Conservation (phyloP, 2,888 invertebrate species). For the Charanyca ferruginea region DNA sequence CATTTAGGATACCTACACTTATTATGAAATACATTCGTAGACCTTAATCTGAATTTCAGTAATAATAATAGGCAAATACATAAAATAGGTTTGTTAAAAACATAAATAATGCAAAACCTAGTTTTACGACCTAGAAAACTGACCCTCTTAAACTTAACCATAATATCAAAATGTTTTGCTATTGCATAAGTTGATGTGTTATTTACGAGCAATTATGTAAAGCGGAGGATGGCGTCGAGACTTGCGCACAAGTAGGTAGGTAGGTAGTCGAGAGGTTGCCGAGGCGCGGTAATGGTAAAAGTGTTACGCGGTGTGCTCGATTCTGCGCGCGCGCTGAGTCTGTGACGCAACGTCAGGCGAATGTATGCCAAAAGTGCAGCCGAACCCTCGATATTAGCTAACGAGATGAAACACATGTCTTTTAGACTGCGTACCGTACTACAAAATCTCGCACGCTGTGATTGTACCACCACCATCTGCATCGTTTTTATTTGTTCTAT, state of each 20-base stretch:
- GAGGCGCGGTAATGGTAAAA: constrained; percentile 86
- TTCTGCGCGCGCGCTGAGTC: constrained; percentile 77
- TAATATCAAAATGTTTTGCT: constrained; percentile 84
- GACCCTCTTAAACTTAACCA: constrained; percentile 81
- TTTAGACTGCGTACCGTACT: constrained; percentile 30
- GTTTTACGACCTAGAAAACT: constrained; percentile 67
- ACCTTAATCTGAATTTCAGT: constrained; percentile 24
- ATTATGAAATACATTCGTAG: not conserved
- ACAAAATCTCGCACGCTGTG: constrained; percentile 38
- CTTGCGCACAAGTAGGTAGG: constrained; percentile 82
- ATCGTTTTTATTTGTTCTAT: too few species aligned
- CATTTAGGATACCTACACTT: not conserved
- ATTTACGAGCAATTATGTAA: constrained; percentile 89
- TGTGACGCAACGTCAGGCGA: constrained; percentile 84
- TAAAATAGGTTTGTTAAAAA: constrained; percentile 2
- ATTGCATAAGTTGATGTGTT: constrained; percentile 85
- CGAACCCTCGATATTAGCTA: constrained; percentile 75
- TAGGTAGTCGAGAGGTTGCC: constrained; percentile 79
- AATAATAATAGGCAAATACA: constrained; percentile 12
- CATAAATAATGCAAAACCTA: constrained; percentile 52
- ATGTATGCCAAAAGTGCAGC: constrained; percentile 90
- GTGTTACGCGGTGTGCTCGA: constrained; percentile 88
- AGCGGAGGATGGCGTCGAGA: constrained; percentile 81
- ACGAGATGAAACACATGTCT: constrained; percentile 53
- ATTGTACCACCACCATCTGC: not conserved